Evolutionary conservation across 2,888 invertebrate genomes (phyloP).

Genomic region (Prostheceraeus crozeri): DNA sequence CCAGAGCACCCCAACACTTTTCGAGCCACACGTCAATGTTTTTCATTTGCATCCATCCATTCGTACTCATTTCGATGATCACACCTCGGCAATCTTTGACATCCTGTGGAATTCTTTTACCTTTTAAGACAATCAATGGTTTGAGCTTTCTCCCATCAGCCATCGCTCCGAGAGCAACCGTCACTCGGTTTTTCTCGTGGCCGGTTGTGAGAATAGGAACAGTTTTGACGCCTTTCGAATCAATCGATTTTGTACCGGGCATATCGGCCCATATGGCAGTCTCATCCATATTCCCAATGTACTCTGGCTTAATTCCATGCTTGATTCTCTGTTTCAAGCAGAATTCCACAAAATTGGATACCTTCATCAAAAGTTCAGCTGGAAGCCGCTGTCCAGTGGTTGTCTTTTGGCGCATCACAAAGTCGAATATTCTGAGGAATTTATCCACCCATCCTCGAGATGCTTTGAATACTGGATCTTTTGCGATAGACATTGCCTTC

Average conservation of each 20-base stretch:
- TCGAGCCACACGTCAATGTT: constrained; percentile 32
- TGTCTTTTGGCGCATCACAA: too few species aligned
- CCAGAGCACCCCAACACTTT: constrained; percentile 35
- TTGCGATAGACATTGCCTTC: too few species aligned
- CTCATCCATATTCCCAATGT: too few species aligned
- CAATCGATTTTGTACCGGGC: constrained; percentile 32
- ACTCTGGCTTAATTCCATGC: too few species aligned
- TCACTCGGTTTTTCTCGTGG: constrained; percentile 42
- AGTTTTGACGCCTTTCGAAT: constrained; percentile 39
- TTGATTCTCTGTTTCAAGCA: too few species aligned
- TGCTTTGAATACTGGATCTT: too few species aligned
- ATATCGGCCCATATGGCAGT: constrained; percentile 38
- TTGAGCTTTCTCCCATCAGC: constrained; percentile 39
- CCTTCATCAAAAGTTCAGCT: too few species aligned
- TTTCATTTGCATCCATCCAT: constrained; percentile 42
- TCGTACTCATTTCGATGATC: not conserved
- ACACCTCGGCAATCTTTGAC: constrained; percentile 27
- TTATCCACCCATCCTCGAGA: too few species aligned
- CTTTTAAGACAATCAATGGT: constrained; percentile 41
- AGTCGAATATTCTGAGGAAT: too few species aligned
- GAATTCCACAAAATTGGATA: too few species aligned
- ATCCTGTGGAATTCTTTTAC: constrained; percentile 33
- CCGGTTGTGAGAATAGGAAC: constrained; percentile 42
- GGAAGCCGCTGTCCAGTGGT: too few species aligned
- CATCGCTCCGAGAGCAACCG: constrained; percentile 41